Percentiles rank a stretch among this genome's conserved stretches.
Evolutionary conservation across 2,888 invertebrate species (phyloP).

Genomic region (Eupeodes luniger): DNA sequence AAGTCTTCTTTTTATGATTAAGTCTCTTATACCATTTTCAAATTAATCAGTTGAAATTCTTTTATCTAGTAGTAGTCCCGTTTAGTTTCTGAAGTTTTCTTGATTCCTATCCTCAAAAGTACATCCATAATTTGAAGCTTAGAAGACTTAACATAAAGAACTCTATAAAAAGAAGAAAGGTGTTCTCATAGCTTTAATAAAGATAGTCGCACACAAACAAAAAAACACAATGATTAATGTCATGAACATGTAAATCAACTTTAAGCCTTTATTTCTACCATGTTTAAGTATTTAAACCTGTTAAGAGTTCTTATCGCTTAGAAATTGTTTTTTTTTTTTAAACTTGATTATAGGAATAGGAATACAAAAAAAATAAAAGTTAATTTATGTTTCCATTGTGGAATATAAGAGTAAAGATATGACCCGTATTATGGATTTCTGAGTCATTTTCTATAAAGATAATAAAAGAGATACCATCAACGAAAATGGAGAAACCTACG

Average conservation of each 20-base stretch:
- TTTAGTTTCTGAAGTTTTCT: not conserved
- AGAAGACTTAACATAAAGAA: not conserved
- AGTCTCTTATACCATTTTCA: not conserved
- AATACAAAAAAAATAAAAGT: not conserved
- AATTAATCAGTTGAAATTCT: not conserved
- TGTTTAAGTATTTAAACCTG: constrained; percentile 10
- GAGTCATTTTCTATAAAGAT: constrained; percentile 26
- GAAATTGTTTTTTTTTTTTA: not conserved
- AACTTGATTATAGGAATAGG: not conserved
- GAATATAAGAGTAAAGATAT: not conserved
- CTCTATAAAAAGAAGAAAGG: not conserved
- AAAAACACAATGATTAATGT: constrained; percentile 12
- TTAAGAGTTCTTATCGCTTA: not conserved
- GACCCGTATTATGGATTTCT: not conserved
- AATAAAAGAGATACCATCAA: not conserved
- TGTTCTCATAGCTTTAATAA: not conserved
- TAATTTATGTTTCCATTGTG: not conserved
- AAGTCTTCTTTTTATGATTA: not conserved
- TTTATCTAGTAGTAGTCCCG: not conserved
- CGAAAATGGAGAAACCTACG: not conserved
- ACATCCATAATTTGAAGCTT: not conserved
- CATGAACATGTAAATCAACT: constrained; percentile 29
- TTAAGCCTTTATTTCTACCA: not conserved
- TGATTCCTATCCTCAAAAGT: not conserved
- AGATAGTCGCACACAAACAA: not conserved